Conservation (phyloP, 2,113 vertebrate species). For the Dasypus novemcinctus region DNA sequence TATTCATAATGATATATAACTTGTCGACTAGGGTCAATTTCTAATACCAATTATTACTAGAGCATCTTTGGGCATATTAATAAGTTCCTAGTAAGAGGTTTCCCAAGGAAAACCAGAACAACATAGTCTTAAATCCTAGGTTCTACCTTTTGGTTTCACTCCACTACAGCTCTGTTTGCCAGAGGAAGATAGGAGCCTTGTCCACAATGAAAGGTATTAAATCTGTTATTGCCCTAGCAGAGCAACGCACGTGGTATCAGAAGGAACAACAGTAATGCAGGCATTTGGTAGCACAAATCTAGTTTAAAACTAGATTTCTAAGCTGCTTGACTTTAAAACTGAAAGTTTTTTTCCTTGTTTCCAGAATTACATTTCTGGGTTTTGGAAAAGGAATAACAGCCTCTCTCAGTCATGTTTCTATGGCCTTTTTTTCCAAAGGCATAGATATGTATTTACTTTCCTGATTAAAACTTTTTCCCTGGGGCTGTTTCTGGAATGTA, state of each 20-base stretch:
- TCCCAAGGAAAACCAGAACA: conserved; percentile 19
- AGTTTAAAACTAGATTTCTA: conserved; percentile 35
- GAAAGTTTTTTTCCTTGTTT: neutral
- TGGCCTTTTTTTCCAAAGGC: neutral
- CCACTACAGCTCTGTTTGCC: neutral
- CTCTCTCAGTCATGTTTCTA: conserved; percentile 9
- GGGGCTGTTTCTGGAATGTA: neutral
- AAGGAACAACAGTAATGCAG: conserved; percentile 30
- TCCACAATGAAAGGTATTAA: neutral
- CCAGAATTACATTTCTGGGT: neutral
- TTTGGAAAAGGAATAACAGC: conserved; percentile 5
- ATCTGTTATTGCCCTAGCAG: neutral
- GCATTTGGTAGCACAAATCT: conserved; percentile 13
- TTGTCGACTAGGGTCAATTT: neutral
- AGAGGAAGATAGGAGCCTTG: neutral
- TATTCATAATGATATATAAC: neutral
- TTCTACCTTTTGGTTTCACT: neutral
- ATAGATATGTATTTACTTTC: neutral
- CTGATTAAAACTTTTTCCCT: neutral
- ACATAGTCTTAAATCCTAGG: neutral
- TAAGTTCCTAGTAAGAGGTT: neutral
- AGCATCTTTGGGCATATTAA: neutral
- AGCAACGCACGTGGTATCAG: neutral
- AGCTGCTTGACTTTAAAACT: conserved; percentile 26
- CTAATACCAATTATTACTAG: neutral